A percentile compares a stretch with the other conserved stretches of the same genome.
Evolutionary conservation across 1,140 invertebrate genomes (phyloP).

Genomic region (Zelostemma sp.): DNA sequence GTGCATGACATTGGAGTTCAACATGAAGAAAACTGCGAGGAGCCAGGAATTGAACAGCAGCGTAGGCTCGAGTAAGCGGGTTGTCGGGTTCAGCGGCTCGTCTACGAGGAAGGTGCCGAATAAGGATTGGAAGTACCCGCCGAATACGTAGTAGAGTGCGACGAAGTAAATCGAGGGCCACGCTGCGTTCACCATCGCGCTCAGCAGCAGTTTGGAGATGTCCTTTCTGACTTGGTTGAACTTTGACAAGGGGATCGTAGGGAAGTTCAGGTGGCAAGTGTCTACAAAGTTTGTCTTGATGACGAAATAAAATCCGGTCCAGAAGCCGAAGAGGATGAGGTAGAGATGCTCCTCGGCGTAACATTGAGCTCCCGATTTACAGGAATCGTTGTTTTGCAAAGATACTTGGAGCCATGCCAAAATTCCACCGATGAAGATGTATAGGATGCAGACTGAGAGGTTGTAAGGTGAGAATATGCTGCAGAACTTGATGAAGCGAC

Average conservation of each 20-base stretch:
- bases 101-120: constrained; percentile 61
- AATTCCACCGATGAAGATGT: constrained; percentile 73
- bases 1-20: constrained; percentile 78
- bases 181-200: constrained; percentile 72
- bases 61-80: constrained; percentile 68
- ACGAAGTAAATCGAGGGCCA: constrained; percentile 75
- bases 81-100: constrained; percentile 69
- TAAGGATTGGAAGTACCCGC: constrained; percentile 59
- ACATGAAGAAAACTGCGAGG: constrained; percentile 76
- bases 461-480: constrained; percentile 75
- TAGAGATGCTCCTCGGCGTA: constrained; percentile 73
- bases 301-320: constrained; percentile 79
- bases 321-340: constrained; percentile 76
- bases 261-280: constrained; percentile 68
- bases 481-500: constrained; percentile 74
- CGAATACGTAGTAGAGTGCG: constrained; percentile 73
- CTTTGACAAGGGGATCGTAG: constrained; percentile 77
- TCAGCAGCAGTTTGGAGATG: constrained; percentile 71
- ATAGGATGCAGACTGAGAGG: constrained; percentile 70
- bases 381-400: constrained; percentile 68
- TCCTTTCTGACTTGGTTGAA: constrained; percentile 74
- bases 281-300: constrained; percentile 71
- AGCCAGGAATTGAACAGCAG: constrained; percentile 77
- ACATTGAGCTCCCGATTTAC: constrained; percentile 54
- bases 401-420: constrained; percentile 76